Base-by-base conservation (phyloP, 1,140 invertebrate genomes). In the Harlomillsia oculata region DNA sequence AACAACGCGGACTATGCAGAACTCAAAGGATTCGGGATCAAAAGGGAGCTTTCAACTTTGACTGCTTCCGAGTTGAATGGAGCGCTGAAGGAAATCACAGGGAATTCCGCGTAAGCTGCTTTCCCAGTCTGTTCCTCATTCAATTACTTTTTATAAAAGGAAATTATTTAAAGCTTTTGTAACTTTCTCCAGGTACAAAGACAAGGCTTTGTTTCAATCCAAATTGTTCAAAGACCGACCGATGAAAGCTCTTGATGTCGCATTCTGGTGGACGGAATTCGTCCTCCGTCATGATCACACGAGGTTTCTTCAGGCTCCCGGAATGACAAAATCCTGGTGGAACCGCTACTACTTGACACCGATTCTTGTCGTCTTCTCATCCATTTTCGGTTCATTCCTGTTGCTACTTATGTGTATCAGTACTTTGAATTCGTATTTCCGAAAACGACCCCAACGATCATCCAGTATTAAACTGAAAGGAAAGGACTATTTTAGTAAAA, bases 1-100 rank as follows among this genome's bases (percentile, higher is more conserved):
- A 46, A 46, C 18, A 59, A 59, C 40, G 50, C 39, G n/a, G 50
- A 59, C 30, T 32, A 26, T 21, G 1, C 55, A n/a, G 28, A 56
- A 16, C 28, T 40, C 6, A 43, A 63, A 11, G 68, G 66, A 16
- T 59, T 62, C 46, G 67, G 53, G 37, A 43, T 65, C 34, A 43
- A 34, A 54, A 23, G 56, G 3, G 60, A 71, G 18, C 46, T 64
- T 28, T 48, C 41, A 41, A 36, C 34, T 11, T 8, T 67, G 2
- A 63, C 46, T 0, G 50, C 63, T 50, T 13, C 39, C n/a, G 18
- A 59, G 13, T 30, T 67, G 18, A 30, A 55, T 29, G 21, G 40
- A 9, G 36, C 56, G 9, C 55, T 66, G 21, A 11, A 3, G 4
- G 14, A 59, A 21, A 59, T 59, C 11, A 18, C 46, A 2, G 46